Evolutionary conservation across 30 jellyfish, hydroid and myxozoan species (phyloP), one percentile per base, ranked within the genome.

Genomic region (Phacellophora camtschatica): DNA sequence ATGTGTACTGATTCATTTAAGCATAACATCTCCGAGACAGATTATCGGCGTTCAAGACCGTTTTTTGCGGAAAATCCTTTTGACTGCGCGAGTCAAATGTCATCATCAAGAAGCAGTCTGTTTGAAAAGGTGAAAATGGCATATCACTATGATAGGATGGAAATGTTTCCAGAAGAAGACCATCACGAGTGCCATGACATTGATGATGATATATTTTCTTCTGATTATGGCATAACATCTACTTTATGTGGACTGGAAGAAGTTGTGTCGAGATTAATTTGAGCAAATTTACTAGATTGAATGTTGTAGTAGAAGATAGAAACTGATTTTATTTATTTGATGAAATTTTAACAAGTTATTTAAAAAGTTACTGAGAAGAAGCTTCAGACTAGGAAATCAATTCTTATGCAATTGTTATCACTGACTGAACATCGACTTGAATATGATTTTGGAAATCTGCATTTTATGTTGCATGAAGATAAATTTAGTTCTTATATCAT

Each of bases 181-280:
- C 59, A 73, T 12, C 36, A 3, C 9, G 86, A 73, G 54, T 18
- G 22, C 31, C 11, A 33, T 18, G 86, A 73, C 30, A 20, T 51
- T 1, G 86, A 73, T 51, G 20, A 50, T 16, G 18, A 29, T 5
- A 55, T 49, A 27, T 27, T n/a, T 43, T 39, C 42, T 43, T 68
- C 86, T 13, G 86, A 73, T 5, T 56, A 29, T 30, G 53, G n/a
- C 36, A 54, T 73, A 5, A 73, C 75, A 5, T 55, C 76, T 4
- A 73, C 86, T 4, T 67, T 73, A 27, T 73, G 86, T 36, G 86
- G 86, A 1, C 39, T 73, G 13, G 86, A 73, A 73, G 86, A 73
- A 55, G 86, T 73, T 34, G 31, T 73, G 4, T 12, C 86, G 35
- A 33, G 86, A 42, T 32, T 73, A n/a, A 73, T 73, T 29, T 73